Evolutionary conservation across 2,113 vertebrate genomes (phyloP), one percentile per base, ranked within the genome.

Genomic region (Cebus imitator): DNA sequence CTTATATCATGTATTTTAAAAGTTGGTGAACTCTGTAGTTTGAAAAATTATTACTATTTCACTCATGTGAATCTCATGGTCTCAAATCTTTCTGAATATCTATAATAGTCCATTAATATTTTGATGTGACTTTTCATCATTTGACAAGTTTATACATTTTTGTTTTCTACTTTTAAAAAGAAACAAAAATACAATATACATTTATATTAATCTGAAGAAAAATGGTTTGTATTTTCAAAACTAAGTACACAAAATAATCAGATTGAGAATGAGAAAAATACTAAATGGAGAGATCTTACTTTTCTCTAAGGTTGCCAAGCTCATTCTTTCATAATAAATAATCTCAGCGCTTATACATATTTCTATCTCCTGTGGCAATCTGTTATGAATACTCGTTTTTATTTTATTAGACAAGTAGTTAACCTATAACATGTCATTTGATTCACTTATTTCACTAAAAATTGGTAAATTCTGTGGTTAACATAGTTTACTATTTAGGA

Each of bases 161-260:
- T 43, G 10, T 48, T 87, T 96, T 84, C 70, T 75, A 6, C 76
- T 76, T 95, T 96, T 85, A n/a, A 91, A 94, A 50, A 76, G 17
- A 81, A 88, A 32, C 18, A 82, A 70, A 79, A 48, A 37, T 96
- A 45, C 3, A 23, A 10, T 76, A 35, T 18, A n/a, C 11, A n/a
- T 87, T 87, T 80, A 61, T 73, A 80, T 21, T 88, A 89, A 94
- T 76, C 21, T 9, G 32, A 93, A 48, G 35, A 79, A 94, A 75
- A 8, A 50, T 73, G 3, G 1, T 86, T 95, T 88, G 55, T 48
- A 23, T 80, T 80, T 1, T 45, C 6, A 76, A 85, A 87, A 6
- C 8, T 84, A 84, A 96, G 35, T 84, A 90, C 79, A 25, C 10
- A 91, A 61, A 85, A 81, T 64, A 78, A 48, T 52, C 25, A 90